Percentiles rank a stretch among this genome's conserved stretches.
Conservation (phyloP, 2,797 vertebrate genomes). For the Xerus rutilus region DNA sequence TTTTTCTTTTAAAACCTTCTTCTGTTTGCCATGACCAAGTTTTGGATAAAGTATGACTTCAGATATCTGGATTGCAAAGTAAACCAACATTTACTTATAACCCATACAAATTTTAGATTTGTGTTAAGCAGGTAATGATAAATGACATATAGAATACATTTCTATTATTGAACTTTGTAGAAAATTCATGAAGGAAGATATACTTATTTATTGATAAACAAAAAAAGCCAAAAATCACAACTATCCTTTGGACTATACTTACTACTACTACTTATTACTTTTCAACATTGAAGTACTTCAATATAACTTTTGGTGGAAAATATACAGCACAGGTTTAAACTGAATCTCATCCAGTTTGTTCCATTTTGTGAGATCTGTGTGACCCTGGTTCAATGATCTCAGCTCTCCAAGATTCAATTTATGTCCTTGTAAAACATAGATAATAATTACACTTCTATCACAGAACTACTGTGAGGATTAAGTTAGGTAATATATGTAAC, state of each 20-base stretch:
- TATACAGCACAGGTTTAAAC: background rate
- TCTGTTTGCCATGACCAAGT: background rate
- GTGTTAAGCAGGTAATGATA: background rate
- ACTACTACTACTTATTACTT: background rate
- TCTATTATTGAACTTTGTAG: background rate
- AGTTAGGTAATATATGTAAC: background rate
- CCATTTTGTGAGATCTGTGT: background rate
- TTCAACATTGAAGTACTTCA: background rate
- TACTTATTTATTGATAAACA: background rate
- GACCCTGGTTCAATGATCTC: background rate
- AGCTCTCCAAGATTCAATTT: background rate
- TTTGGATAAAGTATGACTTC: background rate
- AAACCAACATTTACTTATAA: background rate
- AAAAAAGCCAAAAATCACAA: background rate
- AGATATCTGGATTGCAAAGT: background rate
- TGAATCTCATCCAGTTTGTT: background rate
- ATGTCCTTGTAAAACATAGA: background rate
- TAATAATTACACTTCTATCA: background rate
- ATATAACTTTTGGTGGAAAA: constrained; percentile 3
- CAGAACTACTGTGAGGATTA: background rate
- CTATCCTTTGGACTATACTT: background rate
- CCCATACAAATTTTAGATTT: background rate
- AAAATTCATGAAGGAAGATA: background rate
- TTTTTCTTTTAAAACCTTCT: background rate
- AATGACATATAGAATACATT: background rate